phyloP scores from a whole-genome alignment of 2,888 invertebrate genomes.

The Chaetoderma sp. region DNA sequence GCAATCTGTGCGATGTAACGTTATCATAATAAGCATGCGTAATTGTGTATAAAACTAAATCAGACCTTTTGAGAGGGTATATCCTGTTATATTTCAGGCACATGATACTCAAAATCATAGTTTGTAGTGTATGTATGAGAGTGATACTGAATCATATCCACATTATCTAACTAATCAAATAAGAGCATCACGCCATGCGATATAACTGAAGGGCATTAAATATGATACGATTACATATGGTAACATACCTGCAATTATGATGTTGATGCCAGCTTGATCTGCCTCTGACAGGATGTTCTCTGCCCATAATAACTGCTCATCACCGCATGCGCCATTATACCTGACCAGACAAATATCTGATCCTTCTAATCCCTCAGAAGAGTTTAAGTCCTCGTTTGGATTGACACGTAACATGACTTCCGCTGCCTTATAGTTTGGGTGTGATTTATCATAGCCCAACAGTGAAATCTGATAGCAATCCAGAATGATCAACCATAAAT shows the following conservation, averaged over 20 bases:
- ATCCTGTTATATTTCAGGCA: too few species aligned
- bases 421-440: constrained; percentile 49
- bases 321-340: constrained; percentile 67
- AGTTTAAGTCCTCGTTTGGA: constrained; percentile 58
- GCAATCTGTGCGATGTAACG: too few species aligned
- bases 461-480: constrained; percentile 67
- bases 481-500: constrained; percentile 59
- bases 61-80: too few species aligned
- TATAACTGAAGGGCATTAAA: too few species aligned
- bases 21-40: too few species aligned
- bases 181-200: too few species aligned
- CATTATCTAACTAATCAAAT: too few species aligned
- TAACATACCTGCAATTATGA: constrained; percentile 65
- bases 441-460: constrained; percentile 51
- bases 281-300: constrained; percentile 54
- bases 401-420: constrained; percentile 52
- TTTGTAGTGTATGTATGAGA: too few species aligned
- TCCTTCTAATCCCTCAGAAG: constrained; percentile 52
- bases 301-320: constrained; percentile 66
- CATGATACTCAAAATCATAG: too few species aligned
- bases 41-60: too few species aligned
- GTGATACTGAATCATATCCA: too few species aligned
- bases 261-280: constrained; percentile 54
- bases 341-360: constrained; percentile 55
- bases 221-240: too few species aligned